phyloP scores from a whole-genome alignment of 1,140 invertebrate species.

The Ceratosolen solmsi region DNA sequence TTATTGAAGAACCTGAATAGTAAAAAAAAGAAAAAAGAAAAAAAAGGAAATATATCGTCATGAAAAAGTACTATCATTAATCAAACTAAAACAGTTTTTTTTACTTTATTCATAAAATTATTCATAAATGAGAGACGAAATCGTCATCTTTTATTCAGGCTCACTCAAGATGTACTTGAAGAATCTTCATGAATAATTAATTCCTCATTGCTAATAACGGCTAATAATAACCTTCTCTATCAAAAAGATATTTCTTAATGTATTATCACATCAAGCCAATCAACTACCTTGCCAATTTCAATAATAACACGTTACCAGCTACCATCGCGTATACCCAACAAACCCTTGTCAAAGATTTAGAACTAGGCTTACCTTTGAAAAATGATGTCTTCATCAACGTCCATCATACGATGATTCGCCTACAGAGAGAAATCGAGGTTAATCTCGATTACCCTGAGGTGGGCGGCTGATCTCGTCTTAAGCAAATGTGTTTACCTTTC shows the following conservation, averaged over 20 bases:
- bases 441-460: too few relatives aligned
- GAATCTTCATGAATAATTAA: neutral
- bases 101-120: neutral
- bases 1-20: neutral
- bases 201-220: neutral
- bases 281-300: neutral
- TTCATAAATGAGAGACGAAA: neutral
- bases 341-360: neutral
- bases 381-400: slow-evolving; percentile 34
- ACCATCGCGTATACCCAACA: neutral
- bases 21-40: neutral
- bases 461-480: too few relatives aligned
- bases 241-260: neutral
- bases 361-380: neutral
- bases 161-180: neutral
- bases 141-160: neutral
- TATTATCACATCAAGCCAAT: neutral
- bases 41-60: neutral
- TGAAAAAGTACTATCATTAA: slow-evolving; percentile 1
- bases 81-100: neutral
- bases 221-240: neutral
- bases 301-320: neutral
- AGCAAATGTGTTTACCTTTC: too few relatives aligned
- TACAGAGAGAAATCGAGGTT: too few relatives aligned
- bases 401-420: too few relatives aligned